Percentiles rank a stretch among this genome's conserved stretches.
These are phyloP conservation scores for Zoanthus sociatus DNA, from an alignment of 92 coral and sea anemone genomes.

Conservation along the genomic window DNA sequence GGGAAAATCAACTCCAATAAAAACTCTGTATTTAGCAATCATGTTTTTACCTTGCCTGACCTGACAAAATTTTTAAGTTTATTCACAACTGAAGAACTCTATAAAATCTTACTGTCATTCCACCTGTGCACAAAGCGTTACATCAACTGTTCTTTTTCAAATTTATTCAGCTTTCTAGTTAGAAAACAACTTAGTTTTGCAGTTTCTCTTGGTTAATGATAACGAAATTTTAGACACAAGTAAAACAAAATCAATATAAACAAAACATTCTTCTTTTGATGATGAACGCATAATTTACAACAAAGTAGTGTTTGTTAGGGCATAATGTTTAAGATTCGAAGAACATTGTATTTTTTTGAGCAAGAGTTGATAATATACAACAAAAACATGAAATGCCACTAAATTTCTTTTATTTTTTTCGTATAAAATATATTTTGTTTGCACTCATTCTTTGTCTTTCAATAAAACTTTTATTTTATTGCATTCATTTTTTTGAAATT, in stretches of 20 bases:
- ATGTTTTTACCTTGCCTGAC: neutral
- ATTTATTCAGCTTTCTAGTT: neutral
- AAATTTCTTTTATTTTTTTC: neutral
- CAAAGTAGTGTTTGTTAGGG: too few relatives aligned
- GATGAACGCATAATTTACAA: too few relatives aligned
- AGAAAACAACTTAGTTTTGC: neutral
- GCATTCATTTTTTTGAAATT: neutral
- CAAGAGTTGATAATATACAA: too few relatives aligned
- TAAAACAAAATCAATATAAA: neutral
- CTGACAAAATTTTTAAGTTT: neutral
- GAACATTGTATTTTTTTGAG: too few relatives aligned
- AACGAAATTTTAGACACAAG: neutral
- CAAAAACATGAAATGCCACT: neutral
- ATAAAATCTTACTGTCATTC: neutral
- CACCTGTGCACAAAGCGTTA: neutral
- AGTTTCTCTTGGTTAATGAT: neutral
- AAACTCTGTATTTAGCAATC: neutral
- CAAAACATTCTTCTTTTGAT: too few relatives aligned
- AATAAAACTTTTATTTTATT: neutral
- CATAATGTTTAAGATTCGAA: too few relatives aligned
- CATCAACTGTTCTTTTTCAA: neutral
- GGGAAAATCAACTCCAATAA: neutral
- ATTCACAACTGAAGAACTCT: neutral
- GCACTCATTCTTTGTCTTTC: neutral
- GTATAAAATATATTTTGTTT: neutral